These are phyloP conservation scores for Drosophila ercepeae DNA, from an alignment of 1,140 invertebrate genomes.

Conservation along the genomic window DNA sequence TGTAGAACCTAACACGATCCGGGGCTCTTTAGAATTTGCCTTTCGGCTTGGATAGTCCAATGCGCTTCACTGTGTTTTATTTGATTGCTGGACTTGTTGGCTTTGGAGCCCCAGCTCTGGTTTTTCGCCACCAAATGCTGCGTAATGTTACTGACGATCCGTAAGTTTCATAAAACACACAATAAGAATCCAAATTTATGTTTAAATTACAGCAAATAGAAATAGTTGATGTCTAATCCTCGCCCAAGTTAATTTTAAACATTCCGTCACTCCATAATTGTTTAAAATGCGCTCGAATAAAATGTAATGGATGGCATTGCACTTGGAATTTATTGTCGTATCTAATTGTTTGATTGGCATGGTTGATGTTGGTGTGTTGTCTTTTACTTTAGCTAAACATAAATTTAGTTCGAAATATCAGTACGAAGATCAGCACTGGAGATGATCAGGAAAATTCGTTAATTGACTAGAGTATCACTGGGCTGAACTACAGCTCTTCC, in stretches of 20 bases:
- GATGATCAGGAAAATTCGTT: conserved; percentile 64
- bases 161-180: conserved; percentile 12
- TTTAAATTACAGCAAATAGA: conserved; percentile 18
- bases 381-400: conserved; percentile 25
- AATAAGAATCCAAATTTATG: neutral
- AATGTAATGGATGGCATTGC: conserved; percentile 46
- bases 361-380: conserved; percentile 5
- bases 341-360: conserved; percentile 33
- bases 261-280: neutral
- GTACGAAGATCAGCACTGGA: conserved; percentile 32
- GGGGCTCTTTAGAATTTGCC: conserved; percentile 48
- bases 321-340: conserved; percentile 63
- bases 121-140: conserved; percentile 63
- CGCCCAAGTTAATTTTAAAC: neutral
- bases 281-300: conserved; percentile 6
- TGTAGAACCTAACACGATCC: neutral
- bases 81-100: conserved; percentile 36
- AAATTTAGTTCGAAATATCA: conserved; percentile 37
- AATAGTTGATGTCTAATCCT: neutral
- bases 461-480: conserved; percentile 21
- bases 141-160: conserved; percentile 30
- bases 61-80: conserved; percentile 58
- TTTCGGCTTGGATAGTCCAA: conserved; percentile 47
- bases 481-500: conserved; percentile 66
- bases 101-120: conserved; percentile 58